A percentile compares a stretch with the other conserved stretches of the same genome.
These are phyloP conservation scores for Alitta virens DNA, from an alignment of 2,888 invertebrate species.

Conservation along the genomic window DNA sequence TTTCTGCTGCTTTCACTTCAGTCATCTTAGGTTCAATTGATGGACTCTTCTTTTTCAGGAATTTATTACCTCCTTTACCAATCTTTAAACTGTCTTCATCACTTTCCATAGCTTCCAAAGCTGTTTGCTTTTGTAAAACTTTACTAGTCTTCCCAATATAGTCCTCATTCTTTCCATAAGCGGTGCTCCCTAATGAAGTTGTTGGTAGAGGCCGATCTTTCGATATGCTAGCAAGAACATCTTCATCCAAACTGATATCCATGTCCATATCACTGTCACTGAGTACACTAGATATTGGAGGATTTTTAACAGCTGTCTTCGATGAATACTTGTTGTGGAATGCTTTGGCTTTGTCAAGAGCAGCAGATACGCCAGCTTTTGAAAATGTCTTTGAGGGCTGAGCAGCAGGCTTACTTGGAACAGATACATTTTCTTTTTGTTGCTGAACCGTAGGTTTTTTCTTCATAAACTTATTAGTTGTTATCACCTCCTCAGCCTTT, in stretches of 20 bases:
- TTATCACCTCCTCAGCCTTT: background rate
- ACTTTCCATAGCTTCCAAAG: background rate
- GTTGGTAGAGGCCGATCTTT: background rate
- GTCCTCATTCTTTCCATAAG: background rate
- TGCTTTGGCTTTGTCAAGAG: constrained; percentile 10
- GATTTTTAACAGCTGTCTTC: background rate
- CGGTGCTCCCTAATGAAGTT: background rate
- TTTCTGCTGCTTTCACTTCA: too few relatives aligned
- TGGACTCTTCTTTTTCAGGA: constrained; percentile 22
- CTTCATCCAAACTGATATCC: constrained; percentile 25
- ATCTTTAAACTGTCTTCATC: background rate
- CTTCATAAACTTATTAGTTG: constrained; percentile 17
- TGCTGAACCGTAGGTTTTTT: constrained; percentile 8
- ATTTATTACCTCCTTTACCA: constrained; percentile 20
- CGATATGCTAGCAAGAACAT: constrained; percentile 24
- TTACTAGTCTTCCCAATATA: background rate
- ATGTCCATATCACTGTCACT: constrained; percentile 28
- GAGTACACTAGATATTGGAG: background rate
- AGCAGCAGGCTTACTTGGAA: background rate
- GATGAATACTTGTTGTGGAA: constrained; percentile 1
- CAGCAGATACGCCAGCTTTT: background rate
- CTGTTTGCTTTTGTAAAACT: background rate
- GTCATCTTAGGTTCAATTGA: too few relatives aligned
- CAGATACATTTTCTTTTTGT: background rate
- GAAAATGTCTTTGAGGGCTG: background rate